Evolutionary conservation across 2,888 invertebrate genomes (phyloP), one percentile per base, ranked within the genome.

Genomic region (Pristionchus exspectatus): DNA sequence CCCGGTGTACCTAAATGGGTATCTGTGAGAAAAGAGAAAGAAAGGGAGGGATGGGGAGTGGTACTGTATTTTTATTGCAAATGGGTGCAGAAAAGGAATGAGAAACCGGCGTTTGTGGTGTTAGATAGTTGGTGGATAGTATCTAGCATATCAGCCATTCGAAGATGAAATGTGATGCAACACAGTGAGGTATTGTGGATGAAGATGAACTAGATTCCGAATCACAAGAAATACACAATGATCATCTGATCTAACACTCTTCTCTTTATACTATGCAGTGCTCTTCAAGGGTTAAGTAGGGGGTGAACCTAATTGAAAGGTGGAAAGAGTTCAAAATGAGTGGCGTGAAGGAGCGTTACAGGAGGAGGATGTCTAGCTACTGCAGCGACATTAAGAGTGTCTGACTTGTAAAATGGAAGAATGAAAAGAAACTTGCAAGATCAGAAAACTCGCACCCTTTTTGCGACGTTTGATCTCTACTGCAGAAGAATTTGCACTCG

Each of bases 401-500:
- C 33, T 77, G 33, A 77, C 21, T 38, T 24, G 44, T 24, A 33
- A 18, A 16, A 69, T 16, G 30, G 14, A 3, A 16, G 0, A 27
- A 33, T 44, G 81, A 18, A 81, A 24, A 44, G 27, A 81, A 44
- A 81, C 54, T 54, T n/a, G 44, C 3, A 50, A n/a, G 81, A 81
- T n/a, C 44, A 44, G 50, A 81, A 54, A 81, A 81, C n/a, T 30
- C 30, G 69, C 69, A 5, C 69, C 30, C 21, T 69, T 69, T 69
- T n/a, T 30, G 69, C 69, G 30, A 30, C 69, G 69, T 69, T 69
- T 69, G 69, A 69, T 30, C 69, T 69, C 69, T 27, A 44, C 16
- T 81, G 81, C n/a, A 44, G 81, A 81, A 81, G 81, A 81, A 81
- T 44, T 50, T n/a, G 30, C 77, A 77, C n/a, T 44, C 54, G 24